Percentiles rank a stretch among this genome's conserved stretches.
These are phyloP conservation scores for Drosophila mimica DNA, from an alignment of 2,888 invertebrate genomes.

Conservation along the genomic window DNA sequence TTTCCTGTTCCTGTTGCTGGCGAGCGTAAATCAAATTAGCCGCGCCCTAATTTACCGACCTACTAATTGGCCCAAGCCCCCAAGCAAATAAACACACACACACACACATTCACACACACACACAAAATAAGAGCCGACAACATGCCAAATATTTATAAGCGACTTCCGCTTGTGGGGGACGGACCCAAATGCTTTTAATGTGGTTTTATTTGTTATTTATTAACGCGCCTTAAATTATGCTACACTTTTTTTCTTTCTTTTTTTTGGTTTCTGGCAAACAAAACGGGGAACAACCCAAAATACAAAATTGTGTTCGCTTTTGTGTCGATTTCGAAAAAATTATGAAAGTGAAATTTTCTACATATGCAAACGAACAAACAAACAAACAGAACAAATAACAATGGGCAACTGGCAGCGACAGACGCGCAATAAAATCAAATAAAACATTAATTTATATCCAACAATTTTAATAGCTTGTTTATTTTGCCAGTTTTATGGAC, in stretches of 20 bases:
- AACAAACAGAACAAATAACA: slow-evolving; percentile 17
- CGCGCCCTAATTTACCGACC: slow-evolving; percentile 45
- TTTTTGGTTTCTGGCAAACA: slow-evolving; percentile 28
- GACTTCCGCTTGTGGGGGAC: slow-evolving; percentile 23
- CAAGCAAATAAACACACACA: slow-evolving; percentile 22
- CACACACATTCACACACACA: slow-evolving; percentile 2
- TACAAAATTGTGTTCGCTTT: slow-evolving; percentile 7
- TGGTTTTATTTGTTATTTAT: slow-evolving; percentile 44
- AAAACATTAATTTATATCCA: slow-evolving; percentile 49
- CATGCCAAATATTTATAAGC: slow-evolving; percentile 43
- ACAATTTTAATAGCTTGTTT: slow-evolving; percentile 41
- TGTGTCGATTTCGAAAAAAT: slow-evolving; percentile 41
- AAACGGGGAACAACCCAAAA: slow-evolving; percentile 23
- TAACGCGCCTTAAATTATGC: slow-evolving; percentile 70
- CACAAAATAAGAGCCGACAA: slow-evolving; percentile 6
- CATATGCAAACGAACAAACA: slow-evolving; percentile 28
- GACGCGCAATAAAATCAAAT: slow-evolving; percentile 58
- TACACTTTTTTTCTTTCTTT: slow-evolving; percentile 28
- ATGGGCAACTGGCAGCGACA: slow-evolving; percentile 18
- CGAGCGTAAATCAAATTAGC: slow-evolving; percentile 52
- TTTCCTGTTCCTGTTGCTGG: slow-evolving; percentile 27
- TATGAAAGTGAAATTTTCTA: slow-evolving; percentile 61
- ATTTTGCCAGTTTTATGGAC: slow-evolving; percentile 27
- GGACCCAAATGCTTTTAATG: slow-evolving; percentile 11
- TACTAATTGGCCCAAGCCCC: slow-evolving; percentile 55